Base-by-base conservation (phyloP, 1,140 invertebrate genomes). In the Temnothorax curvispinosus region DNA sequence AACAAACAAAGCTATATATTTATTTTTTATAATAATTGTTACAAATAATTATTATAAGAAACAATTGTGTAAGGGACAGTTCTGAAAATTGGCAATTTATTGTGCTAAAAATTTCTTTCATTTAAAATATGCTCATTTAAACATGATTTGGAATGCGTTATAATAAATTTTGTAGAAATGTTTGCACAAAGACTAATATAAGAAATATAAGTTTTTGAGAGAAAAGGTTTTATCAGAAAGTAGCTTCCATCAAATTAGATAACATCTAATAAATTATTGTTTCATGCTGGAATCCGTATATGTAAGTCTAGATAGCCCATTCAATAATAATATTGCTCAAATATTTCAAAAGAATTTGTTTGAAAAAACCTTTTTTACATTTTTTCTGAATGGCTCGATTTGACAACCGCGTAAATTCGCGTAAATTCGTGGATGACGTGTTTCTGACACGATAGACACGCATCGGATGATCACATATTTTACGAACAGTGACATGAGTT, bases 401-500 rank as follows among this genome's bases (percentile, higher is more conserved):
- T 65, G 60, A 78, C 76, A 78, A 65, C 58, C 76, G 44, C 54
- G 60, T 50, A 35, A 77, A 77, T 64, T 77, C 76, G 44, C 54
- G 60, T 50, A 35, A 77, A 77, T 64, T 77, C 27, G 7, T 32
- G 56, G 56, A 47, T 50, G 41, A 65, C 76, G 3, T 78, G 76
- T 78, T 52, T 65, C 60, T 78, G 76, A 78, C 76, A 65, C 44
- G 41, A 78, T 65, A 41, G 76, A 78, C 60, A 77, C 9, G 44
- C n/a, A 78, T 65, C 44, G 60, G 18, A 78, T 3, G 27, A 65
- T 27, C 44, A 65, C 58, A 65, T 78, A 78, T 78, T 78, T 65
- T 65, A 47, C n/a, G 60, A 44, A 78, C 60, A 78, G 76, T 50
- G 76, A 78, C 76, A 78, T 35, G 47, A 78, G 65, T 78, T 38